A percentile compares a stretch with the other conserved stretches of the same genome.
Evolutionary conservation across 2,113 vertebrate genomes (phyloP).

Genomic region (Pangasianodon hypophthalmus): DNA sequence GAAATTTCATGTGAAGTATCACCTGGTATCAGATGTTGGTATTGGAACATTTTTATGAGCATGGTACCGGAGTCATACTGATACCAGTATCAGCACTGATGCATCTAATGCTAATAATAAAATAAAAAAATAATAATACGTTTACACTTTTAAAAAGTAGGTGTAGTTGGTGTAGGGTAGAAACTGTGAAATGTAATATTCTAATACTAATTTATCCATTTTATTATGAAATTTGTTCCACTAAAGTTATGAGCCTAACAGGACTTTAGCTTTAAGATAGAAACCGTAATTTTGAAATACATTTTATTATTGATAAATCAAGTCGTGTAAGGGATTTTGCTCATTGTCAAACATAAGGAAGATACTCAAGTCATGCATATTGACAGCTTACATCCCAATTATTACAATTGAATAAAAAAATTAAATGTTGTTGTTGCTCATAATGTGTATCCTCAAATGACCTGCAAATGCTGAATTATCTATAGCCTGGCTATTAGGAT

Average conservation of each 20-base stretch:
- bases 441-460: constrained; percentile 34
- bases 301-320: background rate
- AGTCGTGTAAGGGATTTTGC: background rate
- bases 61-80: background rate
- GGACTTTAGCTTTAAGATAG: background rate
- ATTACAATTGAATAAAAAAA: background rate
- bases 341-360: background rate
- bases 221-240: background rate
- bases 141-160: background rate
- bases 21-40: background rate
- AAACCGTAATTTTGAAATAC: background rate
- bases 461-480: constrained; percentile 40
- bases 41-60: background rate
- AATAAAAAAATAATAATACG: background rate
- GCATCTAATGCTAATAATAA: background rate
- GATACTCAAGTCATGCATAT: background rate
- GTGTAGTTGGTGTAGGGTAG: background rate
- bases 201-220: background rate
- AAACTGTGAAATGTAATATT: background rate
- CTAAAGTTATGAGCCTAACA: background rate
- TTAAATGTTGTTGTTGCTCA: background rate
- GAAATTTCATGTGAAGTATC: background rate
- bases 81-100: background rate
- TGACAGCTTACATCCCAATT: background rate
- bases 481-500: constrained; percentile 16